Evolutionary conservation across 2,888 invertebrate species (phyloP), one percentile per base, ranked within the genome.

Genomic region (Druceiella hillmani): DNA sequence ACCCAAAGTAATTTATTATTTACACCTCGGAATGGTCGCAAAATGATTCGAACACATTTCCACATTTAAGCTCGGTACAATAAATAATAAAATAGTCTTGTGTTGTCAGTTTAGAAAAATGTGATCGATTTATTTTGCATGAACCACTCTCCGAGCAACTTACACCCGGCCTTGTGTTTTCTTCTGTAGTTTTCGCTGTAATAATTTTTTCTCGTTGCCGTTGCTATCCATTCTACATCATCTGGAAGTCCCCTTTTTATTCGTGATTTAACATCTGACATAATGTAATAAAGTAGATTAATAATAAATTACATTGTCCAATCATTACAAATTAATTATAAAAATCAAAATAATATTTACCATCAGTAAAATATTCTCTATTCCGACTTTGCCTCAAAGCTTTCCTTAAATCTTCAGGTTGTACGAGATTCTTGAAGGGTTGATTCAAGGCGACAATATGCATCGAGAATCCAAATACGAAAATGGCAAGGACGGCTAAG

Each of bases 391-490:
- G 71, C 58, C 69, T 74, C 51, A n/a, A n/a, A n/a, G 76, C 75
- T 45, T 76, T 71, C 51, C 72, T 71, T 49, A 72, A 66, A 47
- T 81, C 72, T 54, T 82, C 79, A 26, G 76, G 74, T 44, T 76
- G 74, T 45, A 71, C 67, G 33, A 81, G 74, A 55, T 84, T 84
- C 55, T 78, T 76, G 65, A 90, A 89, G 2, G 95, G 92, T 64
- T 97, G 94, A 74, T 98, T 97, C 50, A 99, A 74, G 6, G 98
- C 92, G 17, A 95, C 91, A 50, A 92, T 87, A 55, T 91, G 90
- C 83, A 99, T 89, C 2, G 98, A 97, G 66, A 99, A 99, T 41
- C 99, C 99, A 54, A 95, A 87, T 51, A 99, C 92, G 68, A 99
- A 99, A 62, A 99, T 94, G 17, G 91, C 87, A 57, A 99, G 70